These are phyloP conservation scores for Ciona savignyi DNA, from an alignment of 23 tunicate species.

Conservation along the genomic window DNA sequence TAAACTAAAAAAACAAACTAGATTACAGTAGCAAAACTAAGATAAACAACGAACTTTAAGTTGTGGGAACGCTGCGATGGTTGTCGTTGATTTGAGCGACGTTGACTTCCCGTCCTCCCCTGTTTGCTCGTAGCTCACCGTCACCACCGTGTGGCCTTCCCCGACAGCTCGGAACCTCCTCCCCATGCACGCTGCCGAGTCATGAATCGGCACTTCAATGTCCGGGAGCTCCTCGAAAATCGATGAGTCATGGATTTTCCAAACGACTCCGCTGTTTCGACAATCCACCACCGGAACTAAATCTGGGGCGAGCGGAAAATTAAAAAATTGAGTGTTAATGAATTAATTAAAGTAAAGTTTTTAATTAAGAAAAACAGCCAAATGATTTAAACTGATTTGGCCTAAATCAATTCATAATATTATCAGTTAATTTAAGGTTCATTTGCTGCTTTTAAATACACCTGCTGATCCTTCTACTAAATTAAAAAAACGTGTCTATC, in stretches of 20 bases:
- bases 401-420: no score
- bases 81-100: conserved; percentile 34
- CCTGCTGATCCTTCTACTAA: no score
- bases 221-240: conserved; percentile 19
- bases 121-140: conserved; percentile 24
- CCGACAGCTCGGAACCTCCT: conserved; percentile 38
- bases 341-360: no score
- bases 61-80: conserved; percentile 62
- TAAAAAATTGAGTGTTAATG: no score
- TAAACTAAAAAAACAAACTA: no score
- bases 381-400: no score
- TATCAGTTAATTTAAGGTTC: no score
- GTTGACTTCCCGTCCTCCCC: neutral
- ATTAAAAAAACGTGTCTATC: no score
- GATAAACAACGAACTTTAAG: no score
- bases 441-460: no score
- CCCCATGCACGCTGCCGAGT: conserved; percentile 37
- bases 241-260: conserved; percentile 26
- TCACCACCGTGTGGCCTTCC: conserved; percentile 64
- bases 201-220: neutral
- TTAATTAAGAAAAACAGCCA: no score
- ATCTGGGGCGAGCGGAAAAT: neutral
- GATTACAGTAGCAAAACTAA: no score
- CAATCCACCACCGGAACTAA: conserved; percentile 47
- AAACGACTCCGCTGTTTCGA: conserved; percentile 23